These are phyloP conservation scores for Odontomachus brunneus DNA, from an alignment of 1,140 invertebrate species.

Conservation along the genomic window DNA sequence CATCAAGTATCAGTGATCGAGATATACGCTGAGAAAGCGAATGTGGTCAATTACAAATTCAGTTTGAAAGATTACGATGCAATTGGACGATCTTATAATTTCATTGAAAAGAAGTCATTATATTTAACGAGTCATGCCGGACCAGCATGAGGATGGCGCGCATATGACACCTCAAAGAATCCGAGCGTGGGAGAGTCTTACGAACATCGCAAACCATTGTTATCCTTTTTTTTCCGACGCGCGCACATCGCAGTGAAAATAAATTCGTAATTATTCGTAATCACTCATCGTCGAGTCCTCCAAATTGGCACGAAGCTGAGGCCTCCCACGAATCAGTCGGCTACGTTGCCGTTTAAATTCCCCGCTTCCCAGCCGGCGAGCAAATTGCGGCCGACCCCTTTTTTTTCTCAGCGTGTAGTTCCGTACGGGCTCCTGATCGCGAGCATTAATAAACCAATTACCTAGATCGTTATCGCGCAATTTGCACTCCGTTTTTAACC, in stretches of 20 bases:
- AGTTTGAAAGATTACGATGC: no score
- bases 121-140: not conserved
- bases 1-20: no score
- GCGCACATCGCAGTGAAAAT: not conserved
- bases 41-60: no score
- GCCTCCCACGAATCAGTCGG: constrained; percentile 5
- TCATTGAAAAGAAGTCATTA: not conserved
- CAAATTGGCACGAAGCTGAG: no score
- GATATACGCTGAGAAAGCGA: no score
- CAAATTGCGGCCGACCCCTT: constrained; percentile 8
- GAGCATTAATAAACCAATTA: constrained; percentile 20
- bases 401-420: not conserved
- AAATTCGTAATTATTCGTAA: constrained; percentile 25
- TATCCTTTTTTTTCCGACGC: not conserved
- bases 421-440: not conserved
- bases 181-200: not conserved
- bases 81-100: not conserved
- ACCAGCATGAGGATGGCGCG: not conserved
- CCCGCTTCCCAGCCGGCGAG: not conserved
- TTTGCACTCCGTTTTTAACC: constrained; percentile 6
- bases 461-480: constrained; percentile 20
- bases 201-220: not conserved
- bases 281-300: not conserved
- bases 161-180: not conserved
- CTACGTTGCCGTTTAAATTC: constrained; percentile 16